phyloP scores from a whole-genome alignment of 2,797 vertebrate species.

The Parauchenoglanis ngamensis region DNA sequence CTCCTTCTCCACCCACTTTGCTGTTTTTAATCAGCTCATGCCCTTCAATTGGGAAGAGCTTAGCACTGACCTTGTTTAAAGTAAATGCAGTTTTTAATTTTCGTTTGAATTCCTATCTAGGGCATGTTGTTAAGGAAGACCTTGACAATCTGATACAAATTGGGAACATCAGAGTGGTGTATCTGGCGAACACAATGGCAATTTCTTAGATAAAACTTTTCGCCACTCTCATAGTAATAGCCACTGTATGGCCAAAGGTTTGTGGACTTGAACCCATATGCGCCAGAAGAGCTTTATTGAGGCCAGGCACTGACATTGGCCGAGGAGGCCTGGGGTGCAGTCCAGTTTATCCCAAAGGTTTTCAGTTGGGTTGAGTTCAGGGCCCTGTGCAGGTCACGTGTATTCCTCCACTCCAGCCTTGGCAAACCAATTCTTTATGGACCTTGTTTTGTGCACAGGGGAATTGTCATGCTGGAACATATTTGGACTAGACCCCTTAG shows the following conservation, averaged over 20 bases:
- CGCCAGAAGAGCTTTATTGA: background rate
- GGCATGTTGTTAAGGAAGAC: slow-evolving; percentile 21
- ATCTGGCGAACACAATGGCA: background rate
- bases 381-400: background rate
- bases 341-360: background rate
- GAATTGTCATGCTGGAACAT: background rate
- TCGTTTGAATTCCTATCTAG: background rate
- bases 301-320: background rate
- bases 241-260: background rate
- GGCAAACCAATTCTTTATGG: background rate
- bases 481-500: background rate
- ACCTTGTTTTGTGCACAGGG: background rate
- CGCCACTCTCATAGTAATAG: background rate
- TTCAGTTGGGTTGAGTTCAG: background rate
- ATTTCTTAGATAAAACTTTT: background rate
- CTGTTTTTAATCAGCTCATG: background rate
- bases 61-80: background rate
- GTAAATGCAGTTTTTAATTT: slow-evolving; percentile 21
- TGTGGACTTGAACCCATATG: no score
- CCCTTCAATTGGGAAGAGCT: background rate
- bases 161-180: slow-evolving; percentile 3
- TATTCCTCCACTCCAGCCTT: background rate
- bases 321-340: background rate
- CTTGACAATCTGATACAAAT: slow-evolving; percentile 7
- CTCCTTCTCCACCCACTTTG: background rate